Percentiles rank a stretch among this genome's conserved stretches.
These are phyloP conservation scores for Romanogobio albipinnatus DNA, from an alignment of 2,113 vertebrate species.

Conservation along the genomic window DNA sequence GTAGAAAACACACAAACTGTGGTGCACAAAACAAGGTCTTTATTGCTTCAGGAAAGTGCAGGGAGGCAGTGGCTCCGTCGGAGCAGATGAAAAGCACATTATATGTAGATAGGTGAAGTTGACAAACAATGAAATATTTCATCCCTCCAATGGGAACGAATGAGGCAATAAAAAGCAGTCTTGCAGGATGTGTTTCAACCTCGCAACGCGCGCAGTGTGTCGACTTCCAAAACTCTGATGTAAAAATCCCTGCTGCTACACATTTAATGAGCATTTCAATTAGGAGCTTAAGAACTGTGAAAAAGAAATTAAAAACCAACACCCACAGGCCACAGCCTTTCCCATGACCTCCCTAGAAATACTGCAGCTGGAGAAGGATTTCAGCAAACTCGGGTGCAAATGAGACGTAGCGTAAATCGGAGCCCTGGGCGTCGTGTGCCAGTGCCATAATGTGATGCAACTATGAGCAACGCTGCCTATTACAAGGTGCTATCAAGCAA, in stretches of 20 bases:
- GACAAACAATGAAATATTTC: background rate
- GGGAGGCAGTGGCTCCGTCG: background rate
- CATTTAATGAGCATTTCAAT: constrained; percentile 37
- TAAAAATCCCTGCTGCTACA: background rate
- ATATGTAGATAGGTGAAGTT: constrained; percentile 26
- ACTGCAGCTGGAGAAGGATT: background rate
- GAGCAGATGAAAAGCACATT: constrained; percentile 40
- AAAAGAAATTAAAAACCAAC: background rate
- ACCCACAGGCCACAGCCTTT: constrained; percentile 6
- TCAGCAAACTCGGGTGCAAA: background rate
- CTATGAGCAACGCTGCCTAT: constrained; percentile 5
- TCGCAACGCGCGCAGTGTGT: background rate
- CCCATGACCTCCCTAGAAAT: constrained; percentile 31
- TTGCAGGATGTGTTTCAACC: background rate
- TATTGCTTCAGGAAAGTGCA: constrained; percentile 56
- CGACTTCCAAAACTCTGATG: background rate
- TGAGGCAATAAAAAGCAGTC: background rate
- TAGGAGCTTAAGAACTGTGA: constrained; percentile 22
- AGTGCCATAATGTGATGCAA: constrained; percentile 41
- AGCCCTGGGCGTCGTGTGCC: constrained; percentile 2
- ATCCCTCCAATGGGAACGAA: background rate
- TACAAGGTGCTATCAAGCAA: background rate
- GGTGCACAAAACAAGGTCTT: constrained; percentile 48
- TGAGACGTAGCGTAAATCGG: background rate
- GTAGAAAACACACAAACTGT: constrained; percentile 55